Evolutionary conservation across 2,113 vertebrate genomes (phyloP).

Genomic region (Cricetomys ansorgei): DNA sequence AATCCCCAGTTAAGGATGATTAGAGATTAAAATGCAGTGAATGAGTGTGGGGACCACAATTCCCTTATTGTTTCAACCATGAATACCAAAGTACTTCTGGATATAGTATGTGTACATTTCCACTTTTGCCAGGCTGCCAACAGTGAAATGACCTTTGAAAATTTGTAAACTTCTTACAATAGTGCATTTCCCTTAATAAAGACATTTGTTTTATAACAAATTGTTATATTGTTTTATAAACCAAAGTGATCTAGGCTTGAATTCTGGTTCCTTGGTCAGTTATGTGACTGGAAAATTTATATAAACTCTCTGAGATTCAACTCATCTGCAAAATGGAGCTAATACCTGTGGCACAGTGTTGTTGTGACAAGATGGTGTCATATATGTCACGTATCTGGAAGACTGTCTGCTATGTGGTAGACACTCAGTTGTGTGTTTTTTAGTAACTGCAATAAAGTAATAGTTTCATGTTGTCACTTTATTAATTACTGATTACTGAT

Average conservation of each 20-base stretch:
- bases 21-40: not conserved
- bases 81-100: not conserved
- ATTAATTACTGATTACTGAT: not conserved
- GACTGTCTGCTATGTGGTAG: not conserved
- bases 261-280: not conserved
- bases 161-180: not conserved
- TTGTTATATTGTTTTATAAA: constrained; percentile 5
- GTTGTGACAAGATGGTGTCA: not conserved
- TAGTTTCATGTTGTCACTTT: not conserved
- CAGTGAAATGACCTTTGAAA: not conserved
- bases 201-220: no score
- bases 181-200: not conserved
- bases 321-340: constrained; percentile 35
- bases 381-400: not conserved
- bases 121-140: constrained; percentile 11
- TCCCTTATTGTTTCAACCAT: not conserved
- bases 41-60: not conserved
- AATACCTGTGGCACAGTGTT: not conserved
- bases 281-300: not conserved
- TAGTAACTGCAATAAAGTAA: constrained; percentile 29
- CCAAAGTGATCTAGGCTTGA: not conserved
- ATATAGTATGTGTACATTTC: not conserved
- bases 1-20: constrained; percentile 36
- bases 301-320: not conserved
- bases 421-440: not conserved